Evolutionary conservation across 2,888 invertebrate species (phyloP).

Genomic region (Ormyrus pomaceus): DNA sequence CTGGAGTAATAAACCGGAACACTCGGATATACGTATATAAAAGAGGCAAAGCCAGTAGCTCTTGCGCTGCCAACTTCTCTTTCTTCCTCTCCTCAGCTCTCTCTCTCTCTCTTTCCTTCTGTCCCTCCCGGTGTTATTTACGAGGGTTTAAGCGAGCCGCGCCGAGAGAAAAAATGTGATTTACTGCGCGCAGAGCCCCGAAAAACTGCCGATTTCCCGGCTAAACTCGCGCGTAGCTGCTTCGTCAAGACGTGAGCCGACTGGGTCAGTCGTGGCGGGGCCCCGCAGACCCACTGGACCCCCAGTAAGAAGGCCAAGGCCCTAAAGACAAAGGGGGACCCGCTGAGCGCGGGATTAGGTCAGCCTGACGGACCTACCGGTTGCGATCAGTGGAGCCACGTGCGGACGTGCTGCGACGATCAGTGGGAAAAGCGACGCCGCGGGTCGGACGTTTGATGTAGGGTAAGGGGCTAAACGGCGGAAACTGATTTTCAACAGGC

Average conservation of each 20-base stretch:
- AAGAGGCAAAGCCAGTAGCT: conserved; percentile 40
- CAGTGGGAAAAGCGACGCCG: conserved; percentile 1
- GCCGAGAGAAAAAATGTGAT: conserved; percentile 40
- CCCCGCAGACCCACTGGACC: conserved; percentile 59
- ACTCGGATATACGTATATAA: conserved; percentile 7
- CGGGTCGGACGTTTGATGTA: background rate
- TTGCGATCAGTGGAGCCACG: conserved; percentile 42
- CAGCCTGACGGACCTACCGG: conserved; percentile 36
- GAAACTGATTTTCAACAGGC: conserved; percentile 32
- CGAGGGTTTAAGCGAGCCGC: conserved; percentile 53
- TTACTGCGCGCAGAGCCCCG: conserved; percentile 26
- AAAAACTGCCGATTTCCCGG: conserved; percentile 16
- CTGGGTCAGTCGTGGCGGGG: conserved; percentile 40
- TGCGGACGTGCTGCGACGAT: background rate
- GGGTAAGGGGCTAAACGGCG: background rate
- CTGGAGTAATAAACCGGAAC: conserved; percentile 50
- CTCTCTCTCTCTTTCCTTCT: conserved; percentile 23
- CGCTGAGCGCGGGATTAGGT: conserved; percentile 40
- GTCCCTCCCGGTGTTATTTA: conserved; percentile 56
- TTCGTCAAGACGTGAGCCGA: conserved; percentile 36
- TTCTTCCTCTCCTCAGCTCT: background rate
- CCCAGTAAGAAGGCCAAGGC: conserved; percentile 58
- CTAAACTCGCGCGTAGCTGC: conserved; percentile 46
- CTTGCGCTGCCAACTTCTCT: background rate
- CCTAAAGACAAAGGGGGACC: conserved; percentile 47